These are phyloP conservation scores for Hemicrepidius hirtus DNA, from an alignment of 2,888 invertebrate species.

Conservation along the genomic window DNA sequence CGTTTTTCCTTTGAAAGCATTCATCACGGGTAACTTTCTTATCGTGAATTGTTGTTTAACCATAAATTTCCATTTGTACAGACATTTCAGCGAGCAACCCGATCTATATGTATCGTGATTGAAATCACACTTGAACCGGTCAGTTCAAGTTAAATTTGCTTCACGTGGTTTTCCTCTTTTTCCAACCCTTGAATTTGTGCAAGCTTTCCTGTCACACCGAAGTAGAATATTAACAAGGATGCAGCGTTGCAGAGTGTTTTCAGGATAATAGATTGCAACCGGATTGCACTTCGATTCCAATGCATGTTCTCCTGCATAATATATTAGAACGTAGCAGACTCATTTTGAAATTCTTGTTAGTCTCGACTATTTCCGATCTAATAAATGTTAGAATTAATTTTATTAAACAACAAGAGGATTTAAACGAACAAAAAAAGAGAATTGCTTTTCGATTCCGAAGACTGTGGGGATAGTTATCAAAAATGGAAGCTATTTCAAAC, in stretches of 20 bases:
- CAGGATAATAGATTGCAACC: slow-evolving; percentile 45
- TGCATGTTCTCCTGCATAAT: slow-evolving; percentile 43
- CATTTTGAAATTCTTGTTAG: slow-evolving; percentile 45
- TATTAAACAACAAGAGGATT: background rate
- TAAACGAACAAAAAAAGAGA: slow-evolving; percentile 2
- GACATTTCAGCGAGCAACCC: slow-evolving; percentile 50
- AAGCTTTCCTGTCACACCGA: background rate
- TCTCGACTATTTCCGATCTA: slow-evolving; percentile 30
- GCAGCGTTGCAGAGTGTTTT: slow-evolving; percentile 37
- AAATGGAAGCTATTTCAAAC: slow-evolving; percentile 48
- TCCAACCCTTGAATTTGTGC: slow-evolving; percentile 10
- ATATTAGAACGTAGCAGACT: slow-evolving; percentile 37
- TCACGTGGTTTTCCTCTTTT: slow-evolving; percentile 17
- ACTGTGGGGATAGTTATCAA: slow-evolving; percentile 46
- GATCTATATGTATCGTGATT: slow-evolving; percentile 52
- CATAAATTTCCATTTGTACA: slow-evolving; percentile 53
- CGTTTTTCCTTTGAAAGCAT: slow-evolving; percentile 37
- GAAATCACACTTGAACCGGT: slow-evolving; percentile 53
- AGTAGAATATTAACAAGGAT: slow-evolving; percentile 23
- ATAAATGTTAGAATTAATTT: no score
- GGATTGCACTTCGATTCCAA: slow-evolving; percentile 45
- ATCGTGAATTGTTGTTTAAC: slow-evolving; percentile 51
- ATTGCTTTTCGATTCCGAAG: slow-evolving; percentile 11
- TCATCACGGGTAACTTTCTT: slow-evolving; percentile 49
- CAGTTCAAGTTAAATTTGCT: slow-evolving; percentile 31